phyloP scores from a whole-genome alignment of 2,888 invertebrate species.

The Cephus runcator region DNA sequence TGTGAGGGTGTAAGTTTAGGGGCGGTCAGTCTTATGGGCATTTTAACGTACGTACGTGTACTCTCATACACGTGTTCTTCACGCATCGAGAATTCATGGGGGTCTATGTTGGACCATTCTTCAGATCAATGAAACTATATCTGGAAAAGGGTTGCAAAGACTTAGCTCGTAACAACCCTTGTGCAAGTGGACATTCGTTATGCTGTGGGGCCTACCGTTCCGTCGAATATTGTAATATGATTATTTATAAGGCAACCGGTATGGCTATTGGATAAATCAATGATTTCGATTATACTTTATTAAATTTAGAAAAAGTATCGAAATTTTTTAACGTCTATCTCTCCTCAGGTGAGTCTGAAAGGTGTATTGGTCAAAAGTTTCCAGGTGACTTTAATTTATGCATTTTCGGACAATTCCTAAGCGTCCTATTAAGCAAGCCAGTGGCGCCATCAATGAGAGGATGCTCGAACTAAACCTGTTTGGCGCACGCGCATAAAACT shows the following conservation, averaged over 20 bases:
- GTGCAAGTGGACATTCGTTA: not conserved
- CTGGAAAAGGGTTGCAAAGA: constrained; percentile 29
- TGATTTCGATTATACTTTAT: not conserved
- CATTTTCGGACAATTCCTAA: constrained; percentile 47
- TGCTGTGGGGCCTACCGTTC: not conserved
- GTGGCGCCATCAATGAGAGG: constrained; percentile 49
- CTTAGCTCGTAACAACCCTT: constrained; percentile 14
- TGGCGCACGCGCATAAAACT: constrained; percentile 25
- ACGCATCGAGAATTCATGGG: not conserved
- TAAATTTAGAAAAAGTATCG: not conserved
- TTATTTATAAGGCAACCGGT: not conserved
- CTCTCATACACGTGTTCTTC: constrained; percentile 15
- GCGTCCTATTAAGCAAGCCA: constrained; percentile 44
- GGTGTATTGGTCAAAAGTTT: not conserved
- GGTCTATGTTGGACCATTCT: constrained; percentile 21
- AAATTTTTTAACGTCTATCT: not conserved
- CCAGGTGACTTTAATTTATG: not conserved
- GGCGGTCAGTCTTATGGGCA: constrained; percentile 16
- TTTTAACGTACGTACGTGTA: constrained; percentile 10
- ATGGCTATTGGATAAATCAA: not conserved
- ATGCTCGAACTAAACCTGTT: constrained; percentile 27
- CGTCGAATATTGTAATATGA: not conserved
- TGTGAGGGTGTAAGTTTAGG: not conserved
- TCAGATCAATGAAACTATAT: constrained; percentile 30
- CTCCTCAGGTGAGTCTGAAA: not conserved